Percentiles rank a stretch among this genome's conserved stretches.
These are phyloP conservation scores for Pterophyllum scalare DNA, from an alignment of 2,113 vertebrate species.

Conservation along the genomic window DNA sequence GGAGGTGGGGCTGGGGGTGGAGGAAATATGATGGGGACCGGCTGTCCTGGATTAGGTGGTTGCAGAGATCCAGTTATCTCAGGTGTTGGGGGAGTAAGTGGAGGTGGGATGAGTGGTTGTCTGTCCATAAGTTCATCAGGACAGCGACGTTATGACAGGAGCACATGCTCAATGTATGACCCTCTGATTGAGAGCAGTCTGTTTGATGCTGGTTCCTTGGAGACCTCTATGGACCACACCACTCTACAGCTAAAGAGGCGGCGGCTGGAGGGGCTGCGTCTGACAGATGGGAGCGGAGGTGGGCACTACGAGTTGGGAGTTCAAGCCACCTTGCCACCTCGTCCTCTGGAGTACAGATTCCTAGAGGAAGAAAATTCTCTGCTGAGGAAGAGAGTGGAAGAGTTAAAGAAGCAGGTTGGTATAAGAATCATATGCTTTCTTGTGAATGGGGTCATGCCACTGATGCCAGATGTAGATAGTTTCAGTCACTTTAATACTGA, in stretches of 20 bases:
- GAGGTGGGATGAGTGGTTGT: conserved; percentile 73
- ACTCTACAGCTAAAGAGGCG: conserved; percentile 91
- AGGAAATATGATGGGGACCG: conserved; percentile 78
- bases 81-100: conserved; percentile 70
- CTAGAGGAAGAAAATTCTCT: conserved; percentile 94
- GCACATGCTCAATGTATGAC: conserved; percentile 79
- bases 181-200: conserved; percentile 83
- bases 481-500: neutral
- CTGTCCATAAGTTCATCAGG: conserved; percentile 71
- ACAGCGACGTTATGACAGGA: conserved; percentile 83
- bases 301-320: conserved; percentile 92
- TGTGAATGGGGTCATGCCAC: neutral
- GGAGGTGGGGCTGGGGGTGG: conserved; percentile 60
- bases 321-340: conserved; percentile 81
- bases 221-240: conserved; percentile 87
- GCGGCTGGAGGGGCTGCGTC: conserved; percentile 81
- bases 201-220: conserved; percentile 86
- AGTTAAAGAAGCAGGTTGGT: conserved; percentile 91
- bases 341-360: conserved; percentile 89
- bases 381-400: conserved; percentile 93
- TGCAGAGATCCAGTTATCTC: conserved; percentile 79
- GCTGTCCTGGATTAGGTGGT: conserved; percentile 76
- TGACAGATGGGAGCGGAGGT: conserved; percentile 79
- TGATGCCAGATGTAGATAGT: neutral
- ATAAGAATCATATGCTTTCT: neutral